Evolutionary conservation across 2,888 invertebrate genomes (phyloP).

Genomic region (Netelia inedita): DNA sequence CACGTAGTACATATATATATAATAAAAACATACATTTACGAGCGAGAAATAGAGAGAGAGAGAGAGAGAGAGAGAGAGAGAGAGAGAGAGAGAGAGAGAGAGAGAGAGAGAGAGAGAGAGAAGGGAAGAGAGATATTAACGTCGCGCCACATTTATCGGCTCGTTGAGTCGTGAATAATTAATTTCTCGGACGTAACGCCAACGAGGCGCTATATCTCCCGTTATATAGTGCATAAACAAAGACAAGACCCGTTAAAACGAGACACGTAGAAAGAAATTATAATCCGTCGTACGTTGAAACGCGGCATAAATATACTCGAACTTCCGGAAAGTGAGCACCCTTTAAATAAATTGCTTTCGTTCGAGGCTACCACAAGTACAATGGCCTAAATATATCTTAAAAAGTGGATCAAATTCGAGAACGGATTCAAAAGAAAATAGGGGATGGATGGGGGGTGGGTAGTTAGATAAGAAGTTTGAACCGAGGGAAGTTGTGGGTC

Average conservation of each 20-base stretch:
- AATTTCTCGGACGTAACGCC: slow-evolving; percentile 52
- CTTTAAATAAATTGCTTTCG: too few relatives aligned
- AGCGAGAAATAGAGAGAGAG: background rate
- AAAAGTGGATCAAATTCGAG: too few relatives aligned
- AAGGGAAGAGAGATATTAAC: slow-evolving; percentile 26
- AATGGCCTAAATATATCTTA: too few relatives aligned
- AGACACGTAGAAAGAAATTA: background rate
- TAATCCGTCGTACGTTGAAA: background rate
- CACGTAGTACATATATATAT: too few relatives aligned
- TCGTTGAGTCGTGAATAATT: slow-evolving; percentile 59
- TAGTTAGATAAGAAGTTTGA: too few relatives aligned
- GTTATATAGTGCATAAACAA: background rate
- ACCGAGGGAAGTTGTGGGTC: too few relatives aligned
- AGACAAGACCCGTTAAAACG: background rate
- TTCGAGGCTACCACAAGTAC: too few relatives aligned
- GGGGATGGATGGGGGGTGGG: too few relatives aligned
- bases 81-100: slow-evolving; percentile 27
- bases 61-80: slow-evolving; percentile 15
- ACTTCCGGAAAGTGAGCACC: background rate
- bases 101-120: slow-evolving; percentile 24
- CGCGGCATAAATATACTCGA: background rate
- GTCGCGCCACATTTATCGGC: slow-evolving; percentile 49
- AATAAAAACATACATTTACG: too few relatives aligned
- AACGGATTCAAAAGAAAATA: too few relatives aligned
- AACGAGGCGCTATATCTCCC: slow-evolving; percentile 13